Percentiles rank a stretch among this genome's conserved stretches.
Evolutionary conservation across 1,140 invertebrate genomes (phyloP).

Genomic region (Phocides pigmalion): DNA sequence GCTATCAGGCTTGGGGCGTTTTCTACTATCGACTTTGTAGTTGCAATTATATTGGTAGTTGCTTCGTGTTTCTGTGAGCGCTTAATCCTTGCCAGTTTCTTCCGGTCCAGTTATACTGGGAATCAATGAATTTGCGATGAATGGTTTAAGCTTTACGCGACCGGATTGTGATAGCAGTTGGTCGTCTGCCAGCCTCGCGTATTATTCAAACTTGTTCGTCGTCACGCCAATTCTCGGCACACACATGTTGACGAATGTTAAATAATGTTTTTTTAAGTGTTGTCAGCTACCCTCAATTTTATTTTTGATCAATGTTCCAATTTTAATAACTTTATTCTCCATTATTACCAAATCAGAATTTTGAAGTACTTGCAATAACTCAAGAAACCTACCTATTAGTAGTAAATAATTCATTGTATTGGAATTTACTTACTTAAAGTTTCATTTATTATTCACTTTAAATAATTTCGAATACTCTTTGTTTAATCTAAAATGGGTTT

Average conservation of each 20-base stretch:
- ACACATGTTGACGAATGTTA: background rate
- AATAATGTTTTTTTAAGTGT: background rate
- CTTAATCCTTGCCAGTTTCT: background rate
- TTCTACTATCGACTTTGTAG: slow-evolving; percentile 15
- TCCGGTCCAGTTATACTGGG: slow-evolving; percentile 7
- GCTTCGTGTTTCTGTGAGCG: background rate
- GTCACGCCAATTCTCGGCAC: background rate
- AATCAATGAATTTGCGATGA: slow-evolving; percentile 11
- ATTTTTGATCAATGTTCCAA: background rate
- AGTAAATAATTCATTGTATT: too few relatives aligned
- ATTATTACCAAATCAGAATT: too few relatives aligned
- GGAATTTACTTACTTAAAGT: background rate
- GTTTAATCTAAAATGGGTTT: background rate
- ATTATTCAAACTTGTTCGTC: slow-evolving; percentile 8
- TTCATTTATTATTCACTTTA: background rate
- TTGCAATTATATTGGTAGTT: slow-evolving; percentile 1
- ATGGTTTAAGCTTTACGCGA: background rate
- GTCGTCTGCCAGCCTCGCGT: slow-evolving; percentile 6
- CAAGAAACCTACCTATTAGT: too few relatives aligned
- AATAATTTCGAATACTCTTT: background rate
- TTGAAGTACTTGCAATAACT: too few relatives aligned
- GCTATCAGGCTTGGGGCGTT: background rate
- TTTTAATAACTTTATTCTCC: background rate
- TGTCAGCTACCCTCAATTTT: background rate
- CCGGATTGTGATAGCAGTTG: slow-evolving; percentile 7